Conservation (phyloP, 1,140 invertebrate species). For the Tetragonula clypearis region DNA sequence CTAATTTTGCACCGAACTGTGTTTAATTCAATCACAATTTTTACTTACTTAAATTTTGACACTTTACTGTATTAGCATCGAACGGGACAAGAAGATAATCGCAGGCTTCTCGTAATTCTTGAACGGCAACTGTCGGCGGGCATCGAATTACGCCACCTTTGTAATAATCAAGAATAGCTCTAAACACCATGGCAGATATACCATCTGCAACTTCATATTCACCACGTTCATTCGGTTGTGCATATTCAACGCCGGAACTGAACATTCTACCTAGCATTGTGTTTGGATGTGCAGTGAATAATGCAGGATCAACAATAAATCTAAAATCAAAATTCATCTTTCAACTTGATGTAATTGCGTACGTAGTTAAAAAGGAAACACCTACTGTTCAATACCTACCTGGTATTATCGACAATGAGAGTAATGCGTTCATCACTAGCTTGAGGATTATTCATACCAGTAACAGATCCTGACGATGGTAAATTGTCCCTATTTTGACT, state of each 20-base stretch:
- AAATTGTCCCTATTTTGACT: constrained; percentile 75
- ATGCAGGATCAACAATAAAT: constrained; percentile 93
- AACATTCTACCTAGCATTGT: constrained; percentile 98
- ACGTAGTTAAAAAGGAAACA: not conserved
- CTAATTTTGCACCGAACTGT: constrained; percentile 26
- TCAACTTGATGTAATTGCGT: not conserved
- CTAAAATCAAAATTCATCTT: constrained; percentile 55
- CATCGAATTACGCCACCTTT: constrained; percentile 94
- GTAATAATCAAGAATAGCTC: constrained; percentile 98
- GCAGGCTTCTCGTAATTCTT: constrained; percentile 98
- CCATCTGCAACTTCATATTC: constrained; percentile 99
- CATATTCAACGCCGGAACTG: constrained; percentile 95
- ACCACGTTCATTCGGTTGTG: constrained; percentile 96
- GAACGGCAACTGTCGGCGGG: constrained; percentile 91
- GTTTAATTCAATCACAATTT: not conserved
- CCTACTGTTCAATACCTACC: constrained; percentile 81
- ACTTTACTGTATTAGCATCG: constrained; percentile 97
- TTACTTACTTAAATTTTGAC: constrained; percentile 94
- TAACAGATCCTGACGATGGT: constrained; percentile 62
- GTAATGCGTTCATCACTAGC: constrained; percentile 90
- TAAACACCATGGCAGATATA: constrained; percentile 96
- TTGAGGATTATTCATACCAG: constrained; percentile 71
- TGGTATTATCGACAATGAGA: constrained; percentile 95
- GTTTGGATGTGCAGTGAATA: constrained; percentile 93
- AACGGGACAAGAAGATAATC: constrained; percentile 99